Evolutionary conservation across 2,888 invertebrate genomes (phyloP), one percentile per base, ranked within the genome.

Genomic region (Diarsia dahlii): DNA sequence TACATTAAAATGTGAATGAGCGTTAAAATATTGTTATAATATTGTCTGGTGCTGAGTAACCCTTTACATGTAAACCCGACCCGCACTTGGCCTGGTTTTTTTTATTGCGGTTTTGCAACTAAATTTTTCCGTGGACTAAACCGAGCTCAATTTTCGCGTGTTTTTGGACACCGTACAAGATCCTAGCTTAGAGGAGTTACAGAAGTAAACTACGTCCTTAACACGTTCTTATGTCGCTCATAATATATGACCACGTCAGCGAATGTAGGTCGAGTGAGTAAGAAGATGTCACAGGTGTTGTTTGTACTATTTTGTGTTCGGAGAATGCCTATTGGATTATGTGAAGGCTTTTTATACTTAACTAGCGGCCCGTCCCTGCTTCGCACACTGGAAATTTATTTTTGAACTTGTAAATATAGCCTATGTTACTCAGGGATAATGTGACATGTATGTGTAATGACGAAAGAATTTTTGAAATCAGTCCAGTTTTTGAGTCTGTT

Each of bases 151-250:
- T 69, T 68, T 79, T 79, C 18, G 34, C 15, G 20, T 39, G n/a
- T 54, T 68, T 65, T 68, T 74, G 52, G 67, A 28, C 58, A 69
- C 65, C 48, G 28, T 68, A 69, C 28, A 54, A 48, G 73, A 54
- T 45, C 39, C 58, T 50, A 28, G 68, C 68, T 79, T 75, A 75
- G 75, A 23, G 64, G 58, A 66, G 75, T 69, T 45, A 60, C 54
- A 28, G 75, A 54, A 65, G 79, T 69, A 65, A 79, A 74, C 39
- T 48, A 64, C n/a, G 46, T 60, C 39, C 52, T 79, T 48, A 65
- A 48, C 74, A 79, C 79, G 68, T 74, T 58, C 68, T 79, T 79
- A 69, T 45, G 65, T 75, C 39, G n/a, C 60, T 39, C 64, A 75
- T 65, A 62, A 54, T 79, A 54, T 66, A 60, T 69, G 46, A 48